Evolutionary conservation across 2,888 invertebrate genomes (phyloP), one percentile per base, ranked within the genome.

Genomic region (Agriopis marginaria): DNA sequence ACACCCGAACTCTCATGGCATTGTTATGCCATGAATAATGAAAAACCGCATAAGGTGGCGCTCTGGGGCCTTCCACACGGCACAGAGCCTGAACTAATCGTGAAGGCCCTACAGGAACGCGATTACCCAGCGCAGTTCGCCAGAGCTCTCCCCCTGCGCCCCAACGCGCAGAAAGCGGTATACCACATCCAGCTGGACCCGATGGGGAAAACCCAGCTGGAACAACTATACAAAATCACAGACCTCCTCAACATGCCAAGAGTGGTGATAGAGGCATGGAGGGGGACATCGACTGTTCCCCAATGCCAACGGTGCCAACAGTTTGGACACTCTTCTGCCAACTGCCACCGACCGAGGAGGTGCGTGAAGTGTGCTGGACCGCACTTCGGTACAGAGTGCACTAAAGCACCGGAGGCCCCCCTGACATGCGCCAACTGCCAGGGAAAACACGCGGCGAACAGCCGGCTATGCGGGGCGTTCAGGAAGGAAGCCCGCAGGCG

Each of bases 311-410:
- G 75, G 17, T 23, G 17, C 17, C 17, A 23, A 2, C 17, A 23
- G 17, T 23, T 23, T 23, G 17, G 17, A 2, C 17, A 23, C 2
- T 23, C 17, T 2, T 23, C 17, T 23, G 17, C 17, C 17, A 23
- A 23, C 17, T 23, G 17, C 2, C 17, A 23, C 17, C 17, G 17
- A 23, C 17, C 17, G 1, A 23, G 17, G 17, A 23, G 2, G 17
- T 23, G 17, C 17, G 17, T 23, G 17, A 23, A 23, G 17, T 23
- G 17, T 23, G 17, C 17, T 23, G 17, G 17, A 2, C 17, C 17
- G 17, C 17, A 75, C 60, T 3, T 49, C 0, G 72, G 75, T 0
- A 8, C 53, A 0, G 74, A 72, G 7, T 78, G 74, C 66, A 58
- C 50, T 0, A 51, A 62, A 4, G 59, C 68, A 5, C 0, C 7